These are phyloP conservation scores for Andrena camellia DNA, from an alignment of 2,888 invertebrate genomes.

Conservation along the genomic window DNA sequence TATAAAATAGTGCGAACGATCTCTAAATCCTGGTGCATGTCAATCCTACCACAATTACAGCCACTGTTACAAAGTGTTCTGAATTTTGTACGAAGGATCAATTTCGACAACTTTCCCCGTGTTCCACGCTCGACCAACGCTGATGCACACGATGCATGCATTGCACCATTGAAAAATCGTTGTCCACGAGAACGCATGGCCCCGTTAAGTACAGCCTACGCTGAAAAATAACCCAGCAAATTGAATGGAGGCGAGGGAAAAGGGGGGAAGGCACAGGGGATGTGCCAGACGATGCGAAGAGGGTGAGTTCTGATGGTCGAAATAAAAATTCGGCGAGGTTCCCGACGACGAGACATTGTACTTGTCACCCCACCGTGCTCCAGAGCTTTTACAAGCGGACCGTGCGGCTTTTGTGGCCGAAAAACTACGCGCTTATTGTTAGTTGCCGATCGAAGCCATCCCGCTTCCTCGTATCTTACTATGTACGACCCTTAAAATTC, in stretches of 20 bases:
- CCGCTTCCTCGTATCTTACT: constrained; percentile 10
- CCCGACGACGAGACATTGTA: constrained; percentile 65
- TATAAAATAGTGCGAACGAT: no score
- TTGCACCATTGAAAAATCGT: constrained; percentile 64
- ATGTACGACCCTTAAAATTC: no score
- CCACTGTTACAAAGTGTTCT: not conserved
- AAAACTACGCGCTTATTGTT: constrained; percentile 44
- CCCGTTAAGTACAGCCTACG: constrained; percentile 66
- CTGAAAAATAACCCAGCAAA: constrained; percentile 73
- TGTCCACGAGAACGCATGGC: constrained; percentile 53
- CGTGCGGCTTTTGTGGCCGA: constrained; percentile 48
- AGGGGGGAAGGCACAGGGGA: constrained; percentile 35
- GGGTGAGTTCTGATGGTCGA: constrained; percentile 65
- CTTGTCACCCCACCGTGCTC: constrained; percentile 57
- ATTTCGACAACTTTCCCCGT: not conserved
- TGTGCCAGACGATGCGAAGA: constrained; percentile 52
- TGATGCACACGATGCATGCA: constrained; percentile 43
- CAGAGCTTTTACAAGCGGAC: constrained; percentile 48
- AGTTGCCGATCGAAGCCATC: constrained; percentile 41
- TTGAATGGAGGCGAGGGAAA: constrained; percentile 69
- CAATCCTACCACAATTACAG: not conserved
- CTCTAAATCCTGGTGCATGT: not conserved
- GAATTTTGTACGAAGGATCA: not conserved
- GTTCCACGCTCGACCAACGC: constrained; percentile 9
- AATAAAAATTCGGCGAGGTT: constrained; percentile 67